phyloP scores from a whole-genome alignment of 2,113 vertebrate species.

The Pleuronectes platessa region DNA sequence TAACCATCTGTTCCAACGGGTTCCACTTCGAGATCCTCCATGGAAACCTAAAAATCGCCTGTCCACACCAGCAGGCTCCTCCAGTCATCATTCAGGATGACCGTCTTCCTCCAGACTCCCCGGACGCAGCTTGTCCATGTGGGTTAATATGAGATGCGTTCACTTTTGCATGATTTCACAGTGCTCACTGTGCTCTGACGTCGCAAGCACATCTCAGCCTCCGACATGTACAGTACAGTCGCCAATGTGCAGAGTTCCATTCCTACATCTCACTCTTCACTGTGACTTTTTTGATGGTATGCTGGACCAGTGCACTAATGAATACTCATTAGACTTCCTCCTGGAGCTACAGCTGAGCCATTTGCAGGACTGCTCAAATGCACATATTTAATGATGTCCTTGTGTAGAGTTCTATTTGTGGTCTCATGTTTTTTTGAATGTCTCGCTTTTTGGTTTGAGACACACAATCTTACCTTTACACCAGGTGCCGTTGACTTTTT shows the following conservation, averaged over 20 bases:
- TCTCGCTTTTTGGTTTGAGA: no score
- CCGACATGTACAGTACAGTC: background rate
- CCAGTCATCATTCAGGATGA: constrained; percentile 2
- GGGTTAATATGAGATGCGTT: constrained; percentile 21
- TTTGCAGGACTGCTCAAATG: constrained; percentile 41
- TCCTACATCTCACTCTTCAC: constrained; percentile 29
- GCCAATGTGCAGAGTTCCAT: constrained; percentile 30
- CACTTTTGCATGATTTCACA: constrained; percentile 20
- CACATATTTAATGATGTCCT: constrained; percentile 45
- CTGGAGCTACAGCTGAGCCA: constrained; percentile 48
- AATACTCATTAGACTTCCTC: constrained; percentile 45
- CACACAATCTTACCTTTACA: no score
- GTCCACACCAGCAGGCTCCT: background rate
- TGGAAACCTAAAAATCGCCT: constrained; percentile 11
- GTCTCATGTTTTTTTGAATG: no score
- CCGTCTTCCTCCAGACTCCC: background rate
- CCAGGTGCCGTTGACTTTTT: no score
- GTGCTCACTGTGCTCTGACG: constrained; percentile 12
- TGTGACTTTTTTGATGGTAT: constrained; percentile 28
- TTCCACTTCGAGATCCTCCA: constrained; percentile 10
- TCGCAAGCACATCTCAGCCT: constrained; percentile 3
- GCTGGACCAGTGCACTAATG: constrained; percentile 46
- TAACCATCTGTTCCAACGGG: constrained; percentile 59
- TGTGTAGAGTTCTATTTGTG: no score
- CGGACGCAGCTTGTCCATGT: background rate